A percentile compares a stretch with the other conserved stretches of the same genome.
These are phyloP conservation scores for Trinectes maculatus DNA, from an alignment of 2,113 vertebrate species.

Conservation along the genomic window DNA sequence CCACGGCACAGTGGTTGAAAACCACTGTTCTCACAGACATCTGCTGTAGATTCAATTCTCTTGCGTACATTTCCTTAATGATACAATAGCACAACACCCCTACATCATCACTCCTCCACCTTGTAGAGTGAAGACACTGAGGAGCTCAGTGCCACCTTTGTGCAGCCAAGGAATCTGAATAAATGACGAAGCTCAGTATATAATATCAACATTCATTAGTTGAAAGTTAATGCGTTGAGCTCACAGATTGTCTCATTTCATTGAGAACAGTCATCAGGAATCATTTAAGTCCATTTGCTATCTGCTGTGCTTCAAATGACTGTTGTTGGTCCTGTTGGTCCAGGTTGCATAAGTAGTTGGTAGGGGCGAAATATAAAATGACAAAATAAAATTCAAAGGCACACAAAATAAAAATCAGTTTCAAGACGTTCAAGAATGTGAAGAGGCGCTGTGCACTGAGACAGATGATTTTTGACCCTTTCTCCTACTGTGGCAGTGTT, in stretches of 20 bases:
- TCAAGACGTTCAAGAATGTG: too few relatives aligned
- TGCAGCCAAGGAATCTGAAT: not conserved
- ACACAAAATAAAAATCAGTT: too few relatives aligned
- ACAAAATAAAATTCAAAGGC: too few relatives aligned
- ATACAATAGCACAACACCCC: not conserved
- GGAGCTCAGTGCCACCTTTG: not conserved
- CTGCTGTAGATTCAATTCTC: not conserved
- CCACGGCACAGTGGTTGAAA: too few relatives aligned
- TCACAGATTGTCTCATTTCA: conserved; percentile 25
- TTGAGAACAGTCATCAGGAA: conserved; percentile 20
- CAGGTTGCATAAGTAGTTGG: too few relatives aligned
- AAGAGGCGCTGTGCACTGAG: too few relatives aligned
- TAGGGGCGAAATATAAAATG: too few relatives aligned
- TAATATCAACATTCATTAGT: conserved; percentile 3
- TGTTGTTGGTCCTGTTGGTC: conserved; percentile 6
- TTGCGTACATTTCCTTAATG: not conserved
- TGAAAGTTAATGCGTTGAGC: conserved; percentile 25
- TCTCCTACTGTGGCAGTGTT: too few relatives aligned
- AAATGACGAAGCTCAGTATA: conserved; percentile 1
- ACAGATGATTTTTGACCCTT: too few relatives aligned
- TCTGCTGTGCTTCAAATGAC: conserved; percentile 10
- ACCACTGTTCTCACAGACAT: not conserved
- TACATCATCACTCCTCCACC: not conserved
- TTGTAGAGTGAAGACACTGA: conserved; percentile 12
- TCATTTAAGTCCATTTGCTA: conserved; percentile 16